Percentiles rank a stretch among this genome's conserved stretches.
These are phyloP conservation scores for Anarhynchus alexandrinus DNA, from an alignment of 2,113 vertebrate species.

Conservation along the genomic window DNA sequence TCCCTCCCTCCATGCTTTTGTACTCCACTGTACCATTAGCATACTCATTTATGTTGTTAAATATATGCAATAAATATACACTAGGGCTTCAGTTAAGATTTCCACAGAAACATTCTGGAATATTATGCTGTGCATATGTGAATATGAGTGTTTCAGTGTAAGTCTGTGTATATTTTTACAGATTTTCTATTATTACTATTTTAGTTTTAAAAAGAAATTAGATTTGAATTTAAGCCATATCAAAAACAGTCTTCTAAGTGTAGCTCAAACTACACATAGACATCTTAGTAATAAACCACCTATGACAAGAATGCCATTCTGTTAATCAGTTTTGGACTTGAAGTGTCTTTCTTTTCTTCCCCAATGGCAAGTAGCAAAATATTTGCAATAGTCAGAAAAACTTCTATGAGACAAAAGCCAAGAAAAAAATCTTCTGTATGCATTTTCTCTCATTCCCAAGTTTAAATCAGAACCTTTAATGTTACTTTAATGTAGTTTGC, in stretches of 20 bases:
- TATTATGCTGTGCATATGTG: not conserved
- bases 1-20: not conserved
- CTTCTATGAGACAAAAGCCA: not conserved
- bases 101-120: not conserved
- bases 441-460: not conserved
- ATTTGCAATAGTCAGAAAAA: not conserved
- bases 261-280: not conserved
- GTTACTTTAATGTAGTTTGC: not conserved
- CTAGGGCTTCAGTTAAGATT: not conserved
- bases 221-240: not conserved
- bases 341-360: not conserved
- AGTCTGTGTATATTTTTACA: not conserved
- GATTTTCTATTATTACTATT: not conserved
- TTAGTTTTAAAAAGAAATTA: not conserved
- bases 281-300: not conserved
- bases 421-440: not conserved
- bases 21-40: not conserved
- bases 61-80: not conserved
- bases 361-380: not conserved
- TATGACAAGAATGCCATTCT: not conserved
- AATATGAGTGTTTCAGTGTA: not conserved
- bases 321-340: not conserved
- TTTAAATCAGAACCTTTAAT: not conserved
- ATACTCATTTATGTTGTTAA: not conserved
- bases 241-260: not conserved